A percentile compares a stretch with the other conserved stretches of the same genome.
Evolutionary conservation across 1,140 invertebrate species (phyloP).

Genomic region (Ganaspis sp.): DNA sequence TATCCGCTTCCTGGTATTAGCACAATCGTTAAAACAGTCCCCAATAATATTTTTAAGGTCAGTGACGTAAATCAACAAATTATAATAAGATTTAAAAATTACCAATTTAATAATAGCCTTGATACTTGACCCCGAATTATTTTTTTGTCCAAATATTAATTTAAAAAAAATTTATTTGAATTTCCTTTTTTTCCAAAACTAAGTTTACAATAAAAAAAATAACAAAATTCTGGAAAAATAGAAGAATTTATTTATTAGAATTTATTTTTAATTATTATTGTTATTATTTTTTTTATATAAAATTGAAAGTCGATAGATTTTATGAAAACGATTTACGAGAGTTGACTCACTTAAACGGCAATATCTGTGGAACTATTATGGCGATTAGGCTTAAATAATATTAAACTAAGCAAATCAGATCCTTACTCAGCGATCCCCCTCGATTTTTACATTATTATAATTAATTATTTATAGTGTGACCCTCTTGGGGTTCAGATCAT

Average conservation of each 20-base stretch:
- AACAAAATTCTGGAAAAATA: too few relatives aligned
- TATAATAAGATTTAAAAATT: too few relatives aligned
- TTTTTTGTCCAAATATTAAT: too few relatives aligned
- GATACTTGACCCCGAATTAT: too few relatives aligned
- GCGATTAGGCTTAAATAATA: background rate
- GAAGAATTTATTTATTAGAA: too few relatives aligned
- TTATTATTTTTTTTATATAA: too few relatives aligned
- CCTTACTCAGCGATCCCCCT: background rate
- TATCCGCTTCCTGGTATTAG: conserved; percentile 3
- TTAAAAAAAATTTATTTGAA: too few relatives aligned
- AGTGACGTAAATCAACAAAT: background rate
- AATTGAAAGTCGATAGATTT: background rate
- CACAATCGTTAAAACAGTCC: background rate
- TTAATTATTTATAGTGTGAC: conserved; percentile 3
- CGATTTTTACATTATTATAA: conserved; percentile 6
- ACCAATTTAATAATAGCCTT: too few relatives aligned
- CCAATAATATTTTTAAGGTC: background rate
- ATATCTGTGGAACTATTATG: background rate
- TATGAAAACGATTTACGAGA: background rate
- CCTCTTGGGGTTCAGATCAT: conserved; percentile 2
- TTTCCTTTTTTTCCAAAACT: too few relatives aligned
- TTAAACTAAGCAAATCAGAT: background rate
- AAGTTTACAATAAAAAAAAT: too few relatives aligned
- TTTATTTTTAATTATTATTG: too few relatives aligned
- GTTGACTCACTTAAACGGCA: background rate